Evolutionary conservation across 2,797 vertebrate genomes (phyloP).

Genomic region (Pseudochirops cupreus): DNA sequence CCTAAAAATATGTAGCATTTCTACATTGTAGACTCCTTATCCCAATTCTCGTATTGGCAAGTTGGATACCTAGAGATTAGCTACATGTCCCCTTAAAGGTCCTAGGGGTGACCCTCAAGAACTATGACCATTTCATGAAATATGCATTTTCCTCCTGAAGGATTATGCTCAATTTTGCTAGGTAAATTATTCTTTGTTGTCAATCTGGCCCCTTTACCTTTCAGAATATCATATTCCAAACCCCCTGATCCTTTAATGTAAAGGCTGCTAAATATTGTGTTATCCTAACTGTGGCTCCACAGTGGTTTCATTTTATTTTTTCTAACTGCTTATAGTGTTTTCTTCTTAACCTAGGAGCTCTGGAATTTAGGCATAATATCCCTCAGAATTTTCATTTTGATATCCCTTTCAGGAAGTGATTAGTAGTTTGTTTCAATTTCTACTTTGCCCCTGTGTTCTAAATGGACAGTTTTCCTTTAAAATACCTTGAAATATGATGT

Average conservation of each 20-base stretch:
- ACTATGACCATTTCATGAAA: neutral
- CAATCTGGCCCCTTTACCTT: neutral
- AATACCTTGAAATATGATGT: neutral
- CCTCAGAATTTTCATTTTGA: neutral
- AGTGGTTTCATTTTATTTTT: neutral
- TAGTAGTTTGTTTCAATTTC: neutral
- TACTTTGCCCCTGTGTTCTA: neutral
- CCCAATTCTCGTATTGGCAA: neutral
- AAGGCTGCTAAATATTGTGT: neutral
- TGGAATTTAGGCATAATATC: neutral
- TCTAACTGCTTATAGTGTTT: neutral
- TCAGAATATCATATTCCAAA: neutral
- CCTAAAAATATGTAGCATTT: neutral
- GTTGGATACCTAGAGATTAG: neutral
- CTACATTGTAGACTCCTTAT: neutral
- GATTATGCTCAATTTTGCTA: neutral
- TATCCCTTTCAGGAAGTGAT: neutral
- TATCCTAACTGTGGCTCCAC: neutral
- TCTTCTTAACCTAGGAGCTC: neutral
- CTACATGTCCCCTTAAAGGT: neutral
- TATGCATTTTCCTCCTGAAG: neutral
- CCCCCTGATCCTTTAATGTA: neutral
- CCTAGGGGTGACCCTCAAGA: neutral
- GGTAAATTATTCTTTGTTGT: neutral
- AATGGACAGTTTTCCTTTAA: neutral